Base-by-base conservation (phyloP, 2,888 invertebrate genomes). In the Trachelus stipa region DNA sequence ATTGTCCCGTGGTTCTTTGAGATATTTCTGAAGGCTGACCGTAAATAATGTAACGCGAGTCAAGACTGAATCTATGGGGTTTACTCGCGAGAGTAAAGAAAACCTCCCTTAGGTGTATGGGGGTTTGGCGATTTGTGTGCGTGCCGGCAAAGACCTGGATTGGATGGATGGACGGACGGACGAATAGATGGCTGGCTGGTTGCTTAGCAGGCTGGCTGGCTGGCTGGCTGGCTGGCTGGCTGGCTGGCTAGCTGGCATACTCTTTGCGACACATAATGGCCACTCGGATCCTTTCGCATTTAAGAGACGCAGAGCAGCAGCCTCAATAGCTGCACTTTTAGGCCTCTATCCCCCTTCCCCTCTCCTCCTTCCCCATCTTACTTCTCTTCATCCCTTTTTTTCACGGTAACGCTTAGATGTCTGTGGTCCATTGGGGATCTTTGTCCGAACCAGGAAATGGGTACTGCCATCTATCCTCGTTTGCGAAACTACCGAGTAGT, bases 201-300 rank as follows among this genome's bases (percentile, higher is more conserved):
- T 23, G 40, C 40, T 40, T 40, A 23, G 40, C 23, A 23, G 40
- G 9, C 40, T 40, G 40, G 6, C 40, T 37, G 35, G 76, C 74
- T 74, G 35, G 75, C 33, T 33, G 73, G 76, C 35, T 75, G 73
- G 75, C 56, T 40, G 37, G 77, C 40, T 40, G 40, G 40, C 40
- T 40, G 37, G 77, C 75, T 74, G 34, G 75, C 74, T 74, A 33
- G 73, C 68, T 75, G 73, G 76, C 35, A 40, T 34, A 74, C 69
- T 81, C 75, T 78, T 81, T 76, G 76, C 79, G 75, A 75, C 73
- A 76, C 73, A 80, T 81, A 77, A 78, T 80, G 77, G 77, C 78
- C 78, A 68, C 68, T 76, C 75, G 68, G 40, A 4, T n/a, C 15
- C 40, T 40, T 40, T 40, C 23, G 40, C 40, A 23, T 40, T 40